Evolutionary conservation across 2,797 vertebrate genomes (phyloP).

Genomic region (Acanthurus lineatus): DNA sequence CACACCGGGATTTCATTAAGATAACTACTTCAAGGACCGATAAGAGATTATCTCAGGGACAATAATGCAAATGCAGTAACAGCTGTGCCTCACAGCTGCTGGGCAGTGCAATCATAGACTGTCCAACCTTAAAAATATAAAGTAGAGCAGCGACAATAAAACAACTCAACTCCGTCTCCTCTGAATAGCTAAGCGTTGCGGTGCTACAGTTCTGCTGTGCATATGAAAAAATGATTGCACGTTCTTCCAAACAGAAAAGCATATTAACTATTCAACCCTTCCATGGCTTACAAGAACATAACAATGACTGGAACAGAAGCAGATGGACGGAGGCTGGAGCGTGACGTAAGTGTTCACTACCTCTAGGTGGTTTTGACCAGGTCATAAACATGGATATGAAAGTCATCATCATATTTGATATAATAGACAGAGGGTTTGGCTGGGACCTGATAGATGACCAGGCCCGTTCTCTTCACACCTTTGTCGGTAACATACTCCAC

Average conservation of each 20-base stretch:
- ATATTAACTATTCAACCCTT: slow-evolving; percentile 59
- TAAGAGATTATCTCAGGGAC: slow-evolving; percentile 28
- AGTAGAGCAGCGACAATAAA: slow-evolving; percentile 66
- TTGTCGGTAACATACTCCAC: slow-evolving; percentile 91
- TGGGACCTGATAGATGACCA: slow-evolving; percentile 90
- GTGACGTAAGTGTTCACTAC: slow-evolving; percentile 57
- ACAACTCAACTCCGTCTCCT: slow-evolving; percentile 39
- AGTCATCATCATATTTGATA: slow-evolving; percentile 91
- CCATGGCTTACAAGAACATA: slow-evolving; percentile 54
- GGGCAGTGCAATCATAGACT: slow-evolving; percentile 53
- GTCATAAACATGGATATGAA: slow-evolving; percentile 91
- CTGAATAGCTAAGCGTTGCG: slow-evolving; percentile 61
- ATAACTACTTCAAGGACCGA: slow-evolving; percentile 44
- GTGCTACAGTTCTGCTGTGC: slow-evolving; percentile 78
- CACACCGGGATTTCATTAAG: slow-evolving; percentile 42
- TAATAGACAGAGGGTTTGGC: slow-evolving; percentile 91
- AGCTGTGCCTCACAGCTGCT: slow-evolving; percentile 51
- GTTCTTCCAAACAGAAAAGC: slow-evolving; percentile 70
- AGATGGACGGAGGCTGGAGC: slow-evolving; percentile 53
- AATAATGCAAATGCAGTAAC: slow-evolving; percentile 42
- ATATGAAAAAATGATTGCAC: slow-evolving; percentile 68
- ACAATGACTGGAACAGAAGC: slow-evolving; percentile 61
- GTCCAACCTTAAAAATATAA: slow-evolving; percentile 53
- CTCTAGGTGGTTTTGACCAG: slow-evolving; percentile 89
- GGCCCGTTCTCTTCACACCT: slow-evolving; percentile 88